Evolutionary conservation across 2,888 invertebrate species (phyloP).

Genomic region (Eupithecia centaureata): DNA sequence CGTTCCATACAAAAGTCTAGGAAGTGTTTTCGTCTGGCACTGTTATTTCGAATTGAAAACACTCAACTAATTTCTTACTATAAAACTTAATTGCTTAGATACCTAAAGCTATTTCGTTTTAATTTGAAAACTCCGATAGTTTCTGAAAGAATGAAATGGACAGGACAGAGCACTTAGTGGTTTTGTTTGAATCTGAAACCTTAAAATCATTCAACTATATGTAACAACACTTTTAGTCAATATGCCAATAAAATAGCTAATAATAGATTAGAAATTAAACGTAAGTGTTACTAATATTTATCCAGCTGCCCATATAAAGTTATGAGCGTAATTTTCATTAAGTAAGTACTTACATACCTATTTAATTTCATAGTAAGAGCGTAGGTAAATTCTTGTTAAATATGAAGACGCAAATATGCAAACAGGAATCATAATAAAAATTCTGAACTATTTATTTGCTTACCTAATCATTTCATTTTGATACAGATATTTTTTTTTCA

Average conservation of each 20-base stretch:
- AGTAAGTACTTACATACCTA: neutral
- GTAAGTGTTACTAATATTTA: neutral
- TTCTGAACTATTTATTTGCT: neutral
- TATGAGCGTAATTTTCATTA: neutral
- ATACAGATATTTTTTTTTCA: neutral
- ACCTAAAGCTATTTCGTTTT: too few relatives aligned
- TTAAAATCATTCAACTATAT: too few relatives aligned
- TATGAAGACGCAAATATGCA: neutral
- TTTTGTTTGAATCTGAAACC: too few relatives aligned
- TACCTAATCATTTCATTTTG: neutral
- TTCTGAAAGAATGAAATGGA: too few relatives aligned
- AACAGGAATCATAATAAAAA: neutral
- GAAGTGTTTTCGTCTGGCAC: too few relatives aligned
- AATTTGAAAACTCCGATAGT: too few relatives aligned
- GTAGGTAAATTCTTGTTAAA: neutral
- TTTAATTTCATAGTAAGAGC: neutral
- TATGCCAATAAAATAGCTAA: neutral
- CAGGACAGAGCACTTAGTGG: too few relatives aligned
- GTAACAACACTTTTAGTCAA: neutral
- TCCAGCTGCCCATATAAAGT: neutral
- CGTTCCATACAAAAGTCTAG: conserved; percentile 8
- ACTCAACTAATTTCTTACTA: too few relatives aligned
- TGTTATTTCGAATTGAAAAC: too few relatives aligned
- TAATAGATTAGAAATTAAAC: neutral
- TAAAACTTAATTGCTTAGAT: too few relatives aligned